These are phyloP conservation scores for Aphelenchoides avenae DNA, from an alignment of 1,140 invertebrate genomes.

Conservation along the genomic window DNA sequence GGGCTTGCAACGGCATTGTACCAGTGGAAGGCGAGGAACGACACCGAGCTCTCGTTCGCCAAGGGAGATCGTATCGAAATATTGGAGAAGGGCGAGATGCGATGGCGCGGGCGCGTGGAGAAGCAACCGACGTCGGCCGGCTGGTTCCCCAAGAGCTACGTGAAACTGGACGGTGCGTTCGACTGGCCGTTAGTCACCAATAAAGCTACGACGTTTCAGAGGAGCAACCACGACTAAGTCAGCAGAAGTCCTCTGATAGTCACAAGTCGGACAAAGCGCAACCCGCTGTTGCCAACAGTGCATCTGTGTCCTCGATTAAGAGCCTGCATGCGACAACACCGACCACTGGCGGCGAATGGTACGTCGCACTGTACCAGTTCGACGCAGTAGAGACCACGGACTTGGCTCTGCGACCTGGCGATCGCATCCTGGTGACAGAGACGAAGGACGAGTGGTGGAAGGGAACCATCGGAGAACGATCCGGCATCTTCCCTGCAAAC, in stretches of 20 bases:
- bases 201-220: too few relatives aligned
- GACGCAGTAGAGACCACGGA: constrained; percentile 82
- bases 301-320: constrained; percentile 17
- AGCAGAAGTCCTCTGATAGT: constrained; percentile 1
- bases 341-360: constrained; percentile 40
- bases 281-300: neutral
- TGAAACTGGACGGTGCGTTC: constrained; percentile 60
- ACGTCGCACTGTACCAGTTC: constrained; percentile 63
- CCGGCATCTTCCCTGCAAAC: constrained; percentile 81
- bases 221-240: too few relatives aligned
- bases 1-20: constrained; percentile 65
- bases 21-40: constrained; percentile 69
- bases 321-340: neutral
- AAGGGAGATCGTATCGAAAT: constrained; percentile 70
- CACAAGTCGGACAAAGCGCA: neutral
- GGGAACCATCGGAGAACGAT: constrained; percentile 75
- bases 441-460: constrained; percentile 98
- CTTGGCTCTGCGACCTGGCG: constrained; percentile 81
- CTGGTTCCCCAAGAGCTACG: constrained; percentile 73
- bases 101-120: constrained; percentile 68
- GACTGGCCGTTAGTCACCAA: too few relatives aligned
- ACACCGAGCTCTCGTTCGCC: constrained; percentile 68
- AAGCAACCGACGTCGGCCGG: constrained; percentile 60
- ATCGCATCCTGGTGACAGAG: constrained; percentile 78
- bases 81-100: constrained; percentile 69